phyloP scores from a whole-genome alignment of 2,797 vertebrate genomes.

The Pampus argenteus region DNA sequence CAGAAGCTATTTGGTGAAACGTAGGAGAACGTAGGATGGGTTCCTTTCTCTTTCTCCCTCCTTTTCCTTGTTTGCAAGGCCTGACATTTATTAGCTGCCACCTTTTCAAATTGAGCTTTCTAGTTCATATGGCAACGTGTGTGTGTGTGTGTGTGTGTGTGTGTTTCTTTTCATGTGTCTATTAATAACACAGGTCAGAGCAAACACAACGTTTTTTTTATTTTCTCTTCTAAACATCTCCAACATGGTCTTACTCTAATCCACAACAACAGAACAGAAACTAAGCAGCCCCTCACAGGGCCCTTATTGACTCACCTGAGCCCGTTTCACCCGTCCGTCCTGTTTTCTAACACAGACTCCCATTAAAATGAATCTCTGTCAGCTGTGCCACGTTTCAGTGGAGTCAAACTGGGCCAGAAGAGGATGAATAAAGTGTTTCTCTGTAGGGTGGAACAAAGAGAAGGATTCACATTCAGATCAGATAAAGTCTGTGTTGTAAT shows the following conservation, averaged over 20 bases:
- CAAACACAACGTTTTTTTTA: conserved; percentile 45
- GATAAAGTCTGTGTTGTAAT: conserved; percentile 42
- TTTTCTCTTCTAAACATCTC: conserved; percentile 31
- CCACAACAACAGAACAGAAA: conserved; percentile 9
- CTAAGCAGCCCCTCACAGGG: not conserved
- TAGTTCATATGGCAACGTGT: not conserved
- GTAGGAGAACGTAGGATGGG: not conserved
- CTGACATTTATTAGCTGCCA: conserved; percentile 39
- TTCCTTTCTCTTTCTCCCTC: not conserved
- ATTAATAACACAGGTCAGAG: conserved; percentile 23
- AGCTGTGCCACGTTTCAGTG: not conserved
- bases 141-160: conserved; percentile 3
- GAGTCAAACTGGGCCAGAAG: conserved; percentile 9
- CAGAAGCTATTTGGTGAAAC: not conserved
- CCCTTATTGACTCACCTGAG: conserved; percentile 8
- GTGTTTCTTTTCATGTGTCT: not conserved
- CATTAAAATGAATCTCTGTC: conserved; percentile 1
- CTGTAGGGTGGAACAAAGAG: conserved; percentile 11
- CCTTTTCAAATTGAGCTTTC: conserved; percentile 15
- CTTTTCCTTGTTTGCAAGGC: not conserved
- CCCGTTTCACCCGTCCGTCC: not conserved
- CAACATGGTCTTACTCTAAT: not conserved
- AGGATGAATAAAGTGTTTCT: not conserved
- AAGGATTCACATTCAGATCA: conserved; percentile 10
- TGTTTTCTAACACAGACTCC: not conserved